These are phyloP conservation scores for Notocelia uddmanniana DNA, from an alignment of 2,888 invertebrate species.

Conservation along the genomic window DNA sequence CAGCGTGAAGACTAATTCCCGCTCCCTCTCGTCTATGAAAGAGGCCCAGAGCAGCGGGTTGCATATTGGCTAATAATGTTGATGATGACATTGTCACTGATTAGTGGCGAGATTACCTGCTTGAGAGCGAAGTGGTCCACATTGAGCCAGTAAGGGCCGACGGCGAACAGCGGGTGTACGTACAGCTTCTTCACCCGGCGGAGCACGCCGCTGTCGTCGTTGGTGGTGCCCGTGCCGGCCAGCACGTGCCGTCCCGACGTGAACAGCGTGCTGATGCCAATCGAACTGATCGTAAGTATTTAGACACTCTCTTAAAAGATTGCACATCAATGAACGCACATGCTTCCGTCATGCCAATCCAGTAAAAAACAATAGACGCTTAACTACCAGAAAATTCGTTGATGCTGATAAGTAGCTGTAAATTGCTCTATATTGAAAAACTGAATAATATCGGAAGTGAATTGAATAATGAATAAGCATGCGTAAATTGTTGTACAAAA, in stretches of 20 bases:
- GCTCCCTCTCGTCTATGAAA: no score
- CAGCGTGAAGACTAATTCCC: no score
- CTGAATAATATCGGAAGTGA: no score
- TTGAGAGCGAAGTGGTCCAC: slow-evolving; percentile 63
- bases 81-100: not conserved
- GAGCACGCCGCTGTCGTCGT: slow-evolving; percentile 61
- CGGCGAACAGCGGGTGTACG: slow-evolving; percentile 75
- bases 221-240: slow-evolving; percentile 75
- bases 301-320: slow-evolving; percentile 35
- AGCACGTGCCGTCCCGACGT: slow-evolving; percentile 61
- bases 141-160: slow-evolving; percentile 80
- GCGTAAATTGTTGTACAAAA: slow-evolving; percentile 15
- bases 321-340: slow-evolving; percentile 12
- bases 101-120: slow-evolving; percentile 59
- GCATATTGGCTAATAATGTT: no score
- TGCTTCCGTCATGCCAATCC: slow-evolving; percentile 1
- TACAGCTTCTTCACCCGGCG: slow-evolving; percentile 67
- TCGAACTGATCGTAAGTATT: slow-evolving; percentile 36
- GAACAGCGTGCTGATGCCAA: slow-evolving; percentile 65
- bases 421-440: no score
- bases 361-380: not conserved
- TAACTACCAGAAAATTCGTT: no score
- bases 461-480: not conserved
- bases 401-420: no score
- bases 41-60: not conserved